Evolutionary conservation across 2,113 vertebrate species (phyloP), one percentile per base, ranked within the genome.

Genomic region (Sphaerodactylus townsendi): DNA sequence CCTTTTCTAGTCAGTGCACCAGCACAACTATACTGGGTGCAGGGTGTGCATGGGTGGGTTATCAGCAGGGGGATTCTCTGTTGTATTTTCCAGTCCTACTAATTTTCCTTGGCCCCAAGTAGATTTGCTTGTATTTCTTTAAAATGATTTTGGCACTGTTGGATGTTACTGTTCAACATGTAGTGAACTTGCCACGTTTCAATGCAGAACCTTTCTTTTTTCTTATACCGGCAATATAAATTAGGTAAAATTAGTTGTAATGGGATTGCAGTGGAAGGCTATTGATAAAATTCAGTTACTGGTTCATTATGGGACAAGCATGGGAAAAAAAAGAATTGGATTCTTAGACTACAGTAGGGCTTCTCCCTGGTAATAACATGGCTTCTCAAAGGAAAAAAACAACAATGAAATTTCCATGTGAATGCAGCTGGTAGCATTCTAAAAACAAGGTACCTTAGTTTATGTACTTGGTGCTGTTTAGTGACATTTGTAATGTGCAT

Each of bases 341-440:
- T 90, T 94, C 0, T 1, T 89, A 92, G 90, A 84, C 78, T 3
- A 68, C 25, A 4, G 79, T 0, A 1, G 6, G 77, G 41, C 73
- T 79, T 71, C 65, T 86, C 69, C 64, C 35, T 4, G 50, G 81
- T 86, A 94, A 85, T 73, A 53, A 25, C 35, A 91, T 48, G 59
- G 73, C 71, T 74, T 92, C 88, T 94, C 87, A 39, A 33, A 85
- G 84, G 83, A 14, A 46, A 15, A 91, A 93, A n/a, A n/a, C n/a
- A n/a, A 81, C 46, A 86, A 90, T 74, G 85, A 66, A 93, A 94
- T 94, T 95, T 95, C 93, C 90, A 93, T 94, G 79, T 94, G 79
- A 95, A 94, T 94, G 75, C 82, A 93, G 81, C 68, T 77, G 65
- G 56, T 19, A 89, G 79, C 71, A 72, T 89, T 93, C 78, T 82